Conservation (phyloP, 1,140 invertebrate species). For the Holcopasites calliopsidis region DNA sequence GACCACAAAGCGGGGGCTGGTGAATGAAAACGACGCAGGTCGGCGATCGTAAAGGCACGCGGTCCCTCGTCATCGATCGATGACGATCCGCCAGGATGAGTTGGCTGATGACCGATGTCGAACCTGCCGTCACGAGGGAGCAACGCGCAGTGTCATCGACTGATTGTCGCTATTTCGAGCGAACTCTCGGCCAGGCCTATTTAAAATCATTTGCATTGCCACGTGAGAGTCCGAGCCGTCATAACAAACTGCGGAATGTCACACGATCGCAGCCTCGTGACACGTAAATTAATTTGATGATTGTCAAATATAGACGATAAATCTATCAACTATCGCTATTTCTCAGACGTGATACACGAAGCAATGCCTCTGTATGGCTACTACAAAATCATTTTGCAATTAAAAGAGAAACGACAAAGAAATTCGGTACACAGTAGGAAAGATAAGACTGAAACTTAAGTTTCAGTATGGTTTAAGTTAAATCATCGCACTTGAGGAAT, state of each 20-base stretch:
- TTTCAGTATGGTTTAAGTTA: constrained; percentile 29
- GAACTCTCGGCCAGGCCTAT: constrained; percentile 43
- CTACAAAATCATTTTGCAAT: too few relatives aligned
- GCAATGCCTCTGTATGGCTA: too few relatives aligned
- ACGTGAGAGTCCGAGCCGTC: constrained; percentile 39
- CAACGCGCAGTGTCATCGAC: constrained; percentile 61
- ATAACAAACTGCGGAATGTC: constrained; percentile 37
- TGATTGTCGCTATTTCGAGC: constrained; percentile 61
- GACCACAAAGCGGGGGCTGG: neutral
- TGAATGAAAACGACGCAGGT: neutral
- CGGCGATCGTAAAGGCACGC: neutral
- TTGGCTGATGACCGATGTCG: constrained; percentile 43
- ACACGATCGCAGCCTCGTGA: constrained; percentile 40
- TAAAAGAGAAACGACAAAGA: neutral
- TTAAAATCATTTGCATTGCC: constrained; percentile 50
- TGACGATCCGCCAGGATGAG: constrained; percentile 21
- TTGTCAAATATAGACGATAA: neutral
- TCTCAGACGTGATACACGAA: neutral
- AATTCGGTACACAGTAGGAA: neutral
- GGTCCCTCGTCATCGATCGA: constrained; percentile 36
- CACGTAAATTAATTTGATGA: constrained; percentile 7
- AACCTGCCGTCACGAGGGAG: constrained; percentile 27
- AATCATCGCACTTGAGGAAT: constrained; percentile 36
- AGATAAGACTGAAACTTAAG: neutral
- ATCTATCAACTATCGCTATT: neutral